Base-by-base conservation (phyloP, 1,140 invertebrate species). In the Pachyrhynchus sulphureomaculatus region DNA sequence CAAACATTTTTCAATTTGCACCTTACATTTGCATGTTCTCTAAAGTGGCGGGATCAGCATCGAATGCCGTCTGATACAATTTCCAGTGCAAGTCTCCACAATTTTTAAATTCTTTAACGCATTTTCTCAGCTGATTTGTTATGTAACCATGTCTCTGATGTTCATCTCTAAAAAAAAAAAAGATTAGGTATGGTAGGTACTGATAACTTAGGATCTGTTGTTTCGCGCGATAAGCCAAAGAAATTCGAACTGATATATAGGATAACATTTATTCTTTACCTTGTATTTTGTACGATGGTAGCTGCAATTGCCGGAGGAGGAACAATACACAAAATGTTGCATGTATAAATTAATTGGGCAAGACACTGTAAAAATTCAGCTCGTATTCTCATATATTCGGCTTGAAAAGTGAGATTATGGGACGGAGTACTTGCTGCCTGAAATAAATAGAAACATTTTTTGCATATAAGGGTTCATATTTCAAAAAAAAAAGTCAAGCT, bases 261-360 rank as follows among this genome's bases (percentile, higher is more conserved):
- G n/a, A n/a, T n/a, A n/a, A n/a, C n/a, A n/a, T n/a, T n/a, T n/a
- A n/a, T n/a, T n/a, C n/a, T n/a, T 42, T 53, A 61, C 58, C 60
- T 55, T 6, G 86, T 90, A 13, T 83, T 84, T 52, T 86, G 80
- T 0, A 91, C 92, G 41, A 93, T 83, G 8, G 90, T 86, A 1
- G 87, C 84, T 0, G 93, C 92, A 61, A 96, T 95, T 2, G 94
- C 94, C 2, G 95, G 93, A 23, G 94, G 93, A 18, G 94, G 94
- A 44, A 93, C 90, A 55, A 93, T 93, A 68, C 90, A 90, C 21
- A 96, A 82, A 34, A 91, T 89, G 70, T 88, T 84, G 70, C 91
- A 92, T 0, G 89, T 86, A 26, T 88, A 84, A 17, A 92, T 79
- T 5, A 95, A 79, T 66, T 91, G 84, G 0, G 85, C 81, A 24